These are phyloP conservation scores for Cepphus grylle DNA, from an alignment of 2,113 vertebrate genomes.

Conservation along the genomic window DNA sequence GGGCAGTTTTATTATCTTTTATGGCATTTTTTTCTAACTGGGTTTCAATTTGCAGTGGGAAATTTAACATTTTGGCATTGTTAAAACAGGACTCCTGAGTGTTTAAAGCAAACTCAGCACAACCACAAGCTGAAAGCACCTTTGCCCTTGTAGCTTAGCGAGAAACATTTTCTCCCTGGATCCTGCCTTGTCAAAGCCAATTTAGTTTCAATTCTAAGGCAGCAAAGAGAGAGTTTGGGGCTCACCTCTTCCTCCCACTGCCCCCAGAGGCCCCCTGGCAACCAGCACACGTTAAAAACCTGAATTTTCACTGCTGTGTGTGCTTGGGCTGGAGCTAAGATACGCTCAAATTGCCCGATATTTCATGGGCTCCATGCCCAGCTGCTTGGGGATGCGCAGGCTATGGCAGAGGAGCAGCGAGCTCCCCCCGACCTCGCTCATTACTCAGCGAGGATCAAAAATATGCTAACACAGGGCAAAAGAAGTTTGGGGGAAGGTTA, in stretches of 20 bases:
- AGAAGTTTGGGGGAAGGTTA: background rate
- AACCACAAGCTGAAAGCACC: background rate
- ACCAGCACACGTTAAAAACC: background rate
- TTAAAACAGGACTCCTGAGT: background rate
- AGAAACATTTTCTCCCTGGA: background rate
- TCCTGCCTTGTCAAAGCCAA: background rate
- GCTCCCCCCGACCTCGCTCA: rapidly evolving
- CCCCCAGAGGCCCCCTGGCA: background rate
- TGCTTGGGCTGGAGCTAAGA: background rate
- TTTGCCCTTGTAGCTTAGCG: background rate
- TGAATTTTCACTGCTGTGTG: background rate
- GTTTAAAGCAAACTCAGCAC: background rate
- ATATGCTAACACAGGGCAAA: rapidly evolving
- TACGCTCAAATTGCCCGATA: background rate
- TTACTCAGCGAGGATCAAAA: background rate
- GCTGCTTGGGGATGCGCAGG: background rate
- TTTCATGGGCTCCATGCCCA: background rate
- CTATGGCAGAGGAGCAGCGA: background rate
- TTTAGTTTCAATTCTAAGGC: background rate
- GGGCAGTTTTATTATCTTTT: background rate
- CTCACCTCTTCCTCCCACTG: background rate
- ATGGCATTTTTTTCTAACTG: background rate
- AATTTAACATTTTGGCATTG: background rate
- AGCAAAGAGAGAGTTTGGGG: background rate
- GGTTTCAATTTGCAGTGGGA: background rate